Evolutionary conservation across 2,888 invertebrate genomes (phyloP).

Genomic region (Periphyllus acericola): DNA sequence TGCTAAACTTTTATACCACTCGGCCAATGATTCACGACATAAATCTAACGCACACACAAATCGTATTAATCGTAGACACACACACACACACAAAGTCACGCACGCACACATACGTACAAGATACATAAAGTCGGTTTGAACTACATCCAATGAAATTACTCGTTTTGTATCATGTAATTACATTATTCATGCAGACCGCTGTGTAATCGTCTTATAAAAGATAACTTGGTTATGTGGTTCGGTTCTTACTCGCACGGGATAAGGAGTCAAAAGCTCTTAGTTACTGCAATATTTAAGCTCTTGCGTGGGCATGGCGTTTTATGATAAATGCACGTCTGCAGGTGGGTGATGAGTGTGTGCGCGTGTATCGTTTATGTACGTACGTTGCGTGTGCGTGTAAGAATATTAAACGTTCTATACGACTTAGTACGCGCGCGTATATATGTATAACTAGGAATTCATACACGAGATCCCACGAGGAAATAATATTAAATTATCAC

Average conservation of each 20-base stretch:
- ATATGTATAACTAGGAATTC: too few species aligned
- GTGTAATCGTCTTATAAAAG: slow-evolving; percentile 48
- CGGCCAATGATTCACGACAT: not conserved
- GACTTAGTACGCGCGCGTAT: not conserved
- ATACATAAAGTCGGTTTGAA: not conserved
- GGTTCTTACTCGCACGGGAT: slow-evolving; percentile 13
- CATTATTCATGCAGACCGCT: slow-evolving; percentile 46
- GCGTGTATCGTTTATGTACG: not conserved
- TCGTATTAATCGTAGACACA: not conserved
- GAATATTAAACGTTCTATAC: not conserved
- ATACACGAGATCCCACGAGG: not conserved
- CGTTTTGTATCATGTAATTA: slow-evolving; percentile 28
- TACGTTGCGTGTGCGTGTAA: not conserved
- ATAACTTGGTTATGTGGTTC: slow-evolving; percentile 24
- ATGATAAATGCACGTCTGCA: slow-evolving; percentile 8
- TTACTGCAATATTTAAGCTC: slow-evolving; percentile 23
- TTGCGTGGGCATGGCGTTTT: not conserved
- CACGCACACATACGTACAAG: not conserved
- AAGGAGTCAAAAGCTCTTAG: slow-evolving; percentile 46
- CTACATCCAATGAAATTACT: slow-evolving; percentile 8
- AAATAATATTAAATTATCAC: not conserved
- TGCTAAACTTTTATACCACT: not conserved
- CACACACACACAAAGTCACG: too few species aligned
- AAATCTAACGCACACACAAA: not conserved
- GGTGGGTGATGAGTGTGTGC: not conserved